Conservation (phyloP, 1,140 invertebrate genomes). For the Ctenoplectra terminalis region DNA sequence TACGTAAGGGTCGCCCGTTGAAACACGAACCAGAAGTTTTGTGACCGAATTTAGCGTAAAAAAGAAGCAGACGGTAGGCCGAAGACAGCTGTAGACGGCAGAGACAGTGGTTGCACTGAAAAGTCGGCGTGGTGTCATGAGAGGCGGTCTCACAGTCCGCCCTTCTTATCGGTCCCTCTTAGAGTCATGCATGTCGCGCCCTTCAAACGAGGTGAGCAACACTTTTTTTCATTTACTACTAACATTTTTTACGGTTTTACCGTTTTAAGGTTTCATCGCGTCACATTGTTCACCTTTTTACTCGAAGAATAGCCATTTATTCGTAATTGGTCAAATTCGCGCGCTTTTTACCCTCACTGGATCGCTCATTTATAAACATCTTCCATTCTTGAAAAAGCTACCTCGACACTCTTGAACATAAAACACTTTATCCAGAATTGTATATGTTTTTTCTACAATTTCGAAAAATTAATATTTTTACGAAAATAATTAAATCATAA, state of each 20-base stretch:
- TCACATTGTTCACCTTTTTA: neutral
- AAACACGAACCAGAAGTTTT: conserved; percentile 8
- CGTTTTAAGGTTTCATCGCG: too few relatives aligned
- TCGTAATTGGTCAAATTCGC: conserved; percentile 34
- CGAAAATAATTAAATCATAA: neutral
- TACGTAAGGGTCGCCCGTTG: conserved; percentile 23
- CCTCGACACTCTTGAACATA: neutral
- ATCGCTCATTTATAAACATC: conserved; percentile 36
- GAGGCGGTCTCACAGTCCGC: conserved; percentile 82
- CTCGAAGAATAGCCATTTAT: neutral
- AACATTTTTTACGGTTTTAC: neutral
- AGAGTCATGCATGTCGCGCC: conserved; percentile 83
- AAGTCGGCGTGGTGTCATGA: conserved; percentile 83
- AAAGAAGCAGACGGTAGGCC: conserved; percentile 32
- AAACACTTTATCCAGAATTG: too few relatives aligned
- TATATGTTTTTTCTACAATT: neutral
- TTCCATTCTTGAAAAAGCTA: conserved; percentile 2
- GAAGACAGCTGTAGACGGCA: conserved; percentile 59
- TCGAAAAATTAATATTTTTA: neutral
- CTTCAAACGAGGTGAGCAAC: conserved; percentile 81
- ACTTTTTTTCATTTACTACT: neutral
- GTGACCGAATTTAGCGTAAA: conserved; percentile 31
- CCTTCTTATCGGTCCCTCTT: conserved; percentile 81
- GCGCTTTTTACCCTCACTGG: conserved; percentile 33
- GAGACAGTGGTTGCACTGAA: conserved; percentile 75